Percentiles rank a stretch among this genome's conserved stretches.
phyloP scores from a whole-genome alignment of 2,113 vertebrate genomes.

The Promerops cafer region DNA sequence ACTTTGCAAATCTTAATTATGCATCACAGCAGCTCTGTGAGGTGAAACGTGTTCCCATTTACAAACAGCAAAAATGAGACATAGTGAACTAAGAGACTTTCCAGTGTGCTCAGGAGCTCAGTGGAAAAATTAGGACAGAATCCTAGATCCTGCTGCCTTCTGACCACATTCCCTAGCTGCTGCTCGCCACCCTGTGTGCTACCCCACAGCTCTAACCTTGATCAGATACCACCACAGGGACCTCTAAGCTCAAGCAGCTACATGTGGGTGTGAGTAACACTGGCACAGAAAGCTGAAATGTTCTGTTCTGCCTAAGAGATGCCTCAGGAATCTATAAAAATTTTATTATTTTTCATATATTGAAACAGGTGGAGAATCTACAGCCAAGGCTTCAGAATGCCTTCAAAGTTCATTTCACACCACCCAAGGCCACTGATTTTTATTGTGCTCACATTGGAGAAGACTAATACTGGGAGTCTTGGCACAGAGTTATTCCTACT shows the following conservation, averaged over 20 bases:
- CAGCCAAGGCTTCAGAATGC: neutral
- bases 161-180: neutral
- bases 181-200: neutral
- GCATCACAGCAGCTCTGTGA: neutral
- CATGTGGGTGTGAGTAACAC: neutral
- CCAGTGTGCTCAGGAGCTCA: neutral
- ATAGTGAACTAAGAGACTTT: neutral
- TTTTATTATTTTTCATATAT: constrained; percentile 3
- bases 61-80: constrained; percentile 42
- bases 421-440: neutral
- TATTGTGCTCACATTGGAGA: neutral
- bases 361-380: constrained; percentile 6
- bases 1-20: constrained; percentile 60
- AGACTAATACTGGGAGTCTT: neutral
- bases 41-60: constrained; percentile 47
- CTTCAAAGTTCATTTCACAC: neutral
- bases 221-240: neutral
- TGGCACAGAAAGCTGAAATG: neutral
- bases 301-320: neutral
- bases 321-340: neutral
- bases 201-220: neutral
- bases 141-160: neutral
- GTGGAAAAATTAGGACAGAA: neutral
- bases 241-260: neutral
- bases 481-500: neutral